Conservation (phyloP, 2,113 vertebrate species). For the Pavo muticus region DNA sequence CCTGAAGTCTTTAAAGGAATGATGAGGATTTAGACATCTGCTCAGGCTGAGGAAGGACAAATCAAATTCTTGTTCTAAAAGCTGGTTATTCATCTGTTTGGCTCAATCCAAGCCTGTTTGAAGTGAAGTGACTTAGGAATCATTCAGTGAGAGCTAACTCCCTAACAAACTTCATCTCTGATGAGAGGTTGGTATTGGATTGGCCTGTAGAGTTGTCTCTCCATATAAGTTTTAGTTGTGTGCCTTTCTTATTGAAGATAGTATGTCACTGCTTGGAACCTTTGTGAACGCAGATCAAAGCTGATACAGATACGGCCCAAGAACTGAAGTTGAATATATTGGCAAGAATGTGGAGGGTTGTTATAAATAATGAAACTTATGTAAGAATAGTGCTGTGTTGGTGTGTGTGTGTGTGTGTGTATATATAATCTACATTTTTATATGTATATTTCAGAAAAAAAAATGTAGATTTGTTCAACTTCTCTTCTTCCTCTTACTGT, state of each 20-base stretch:
- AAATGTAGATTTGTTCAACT: background rate
- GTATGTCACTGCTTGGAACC: background rate
- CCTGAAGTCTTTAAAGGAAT: background rate
- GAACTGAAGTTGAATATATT: background rate
- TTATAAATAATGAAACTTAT: background rate
- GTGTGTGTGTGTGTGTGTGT: background rate
- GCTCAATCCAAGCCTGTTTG: background rate
- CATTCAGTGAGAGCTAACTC: background rate
- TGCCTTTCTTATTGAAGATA: background rate
- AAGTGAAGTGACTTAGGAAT: background rate
- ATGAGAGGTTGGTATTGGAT: background rate
- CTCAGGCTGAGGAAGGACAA: background rate
- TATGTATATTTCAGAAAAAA: background rate
- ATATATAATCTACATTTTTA: background rate
- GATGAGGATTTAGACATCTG: background rate
- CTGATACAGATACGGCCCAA: background rate
- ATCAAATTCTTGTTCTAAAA: background rate
- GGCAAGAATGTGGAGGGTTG: background rate
- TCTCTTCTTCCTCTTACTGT: background rate
- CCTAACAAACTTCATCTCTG: background rate
- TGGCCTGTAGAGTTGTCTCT: background rate
- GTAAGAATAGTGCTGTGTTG: background rate
- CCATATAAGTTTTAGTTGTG: background rate
- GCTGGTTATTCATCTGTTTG: background rate
- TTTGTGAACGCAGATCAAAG: background rate